Base-by-base conservation (phyloP, 2,797 vertebrate genomes). In the Macrochelys suwanniensis region DNA sequence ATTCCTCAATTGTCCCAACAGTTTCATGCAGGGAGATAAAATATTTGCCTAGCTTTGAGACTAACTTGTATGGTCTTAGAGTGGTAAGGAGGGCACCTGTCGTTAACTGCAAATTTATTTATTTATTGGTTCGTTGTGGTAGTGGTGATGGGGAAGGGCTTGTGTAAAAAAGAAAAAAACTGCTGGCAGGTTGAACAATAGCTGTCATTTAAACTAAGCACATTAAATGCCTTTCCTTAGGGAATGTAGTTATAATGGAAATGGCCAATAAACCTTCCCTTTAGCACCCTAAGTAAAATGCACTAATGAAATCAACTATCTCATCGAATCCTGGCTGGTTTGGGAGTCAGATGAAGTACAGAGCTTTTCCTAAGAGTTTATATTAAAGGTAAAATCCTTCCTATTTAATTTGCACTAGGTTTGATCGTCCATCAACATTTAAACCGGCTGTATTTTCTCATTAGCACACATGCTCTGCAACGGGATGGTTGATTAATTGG, bases 51-150 rank as follows among this genome's bases (percentile, higher is more conserved):
- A 11, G 84, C 82, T 53, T 92, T 97, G 93, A 95, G 91, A 94
- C 87, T 94, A 95, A 96, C 95, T 96, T 95, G 96, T 96, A 96
- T 96, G 92, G 96, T 97, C 96, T 94, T 96, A 94, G 95, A 95
- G 82, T 28, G 9, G 88, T 90, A 88, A 88, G 81, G 93, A 83
- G 83, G 89, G 97, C 96, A 93, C 45, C 87, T 80, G 76, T 82
- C 89, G 2, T 92, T 95, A 59, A 82, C 90, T 92, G 93, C 92
- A 89, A 65, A 49, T 11, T 87, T 79, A 50, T 76, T 10, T 45
- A 19, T 45, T 11, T 11, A 85, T 81, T 54, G 84, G 83, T 89
- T 95, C 83, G 49, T 94, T 84, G 90, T 92, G 93, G 49, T 77
- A 28, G 26, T 28, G 57, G 54, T 54, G 23, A 54, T 4, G 80